Conservation (phyloP, 2,113 vertebrate genomes). For the Machaerirhynchus nigripectus region DNA sequence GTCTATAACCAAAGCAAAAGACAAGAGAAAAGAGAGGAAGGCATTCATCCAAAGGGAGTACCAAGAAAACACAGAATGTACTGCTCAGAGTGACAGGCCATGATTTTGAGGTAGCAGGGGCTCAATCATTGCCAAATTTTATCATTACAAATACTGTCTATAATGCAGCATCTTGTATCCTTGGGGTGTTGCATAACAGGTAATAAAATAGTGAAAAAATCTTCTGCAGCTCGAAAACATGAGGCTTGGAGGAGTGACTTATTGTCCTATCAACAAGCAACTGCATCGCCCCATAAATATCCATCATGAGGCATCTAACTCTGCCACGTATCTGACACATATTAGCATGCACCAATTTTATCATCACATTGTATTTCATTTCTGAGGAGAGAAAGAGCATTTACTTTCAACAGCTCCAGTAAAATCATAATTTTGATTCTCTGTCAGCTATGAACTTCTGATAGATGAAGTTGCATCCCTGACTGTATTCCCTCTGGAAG, state of each 20-base stretch:
- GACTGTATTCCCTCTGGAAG: neutral
- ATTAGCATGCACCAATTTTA: neutral
- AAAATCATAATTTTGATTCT: neutral
- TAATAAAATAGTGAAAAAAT: neutral
- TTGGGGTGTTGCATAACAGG: neutral
- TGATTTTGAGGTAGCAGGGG: neutral
- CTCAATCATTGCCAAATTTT: neutral
- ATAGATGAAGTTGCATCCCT: neutral
- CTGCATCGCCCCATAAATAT: neutral
- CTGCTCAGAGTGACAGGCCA: neutral
- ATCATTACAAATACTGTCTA: neutral
- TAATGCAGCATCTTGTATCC: neutral
- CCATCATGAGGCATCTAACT: neutral
- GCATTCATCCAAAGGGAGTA: neutral
- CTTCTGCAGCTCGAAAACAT: neutral
- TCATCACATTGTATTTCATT: neutral
- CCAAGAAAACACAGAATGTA: neutral
- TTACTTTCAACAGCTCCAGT: neutral
- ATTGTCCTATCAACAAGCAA: neutral
- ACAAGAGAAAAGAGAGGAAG: neutral
- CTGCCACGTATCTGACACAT: neutral
- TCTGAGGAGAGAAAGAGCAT: neutral
- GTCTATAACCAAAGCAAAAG: neutral
- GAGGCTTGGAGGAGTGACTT: neutral
- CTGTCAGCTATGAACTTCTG: neutral